These are phyloP conservation scores for Idaea dimidiata DNA, from an alignment of 2,888 invertebrate genomes.

Conservation along the genomic window DNA sequence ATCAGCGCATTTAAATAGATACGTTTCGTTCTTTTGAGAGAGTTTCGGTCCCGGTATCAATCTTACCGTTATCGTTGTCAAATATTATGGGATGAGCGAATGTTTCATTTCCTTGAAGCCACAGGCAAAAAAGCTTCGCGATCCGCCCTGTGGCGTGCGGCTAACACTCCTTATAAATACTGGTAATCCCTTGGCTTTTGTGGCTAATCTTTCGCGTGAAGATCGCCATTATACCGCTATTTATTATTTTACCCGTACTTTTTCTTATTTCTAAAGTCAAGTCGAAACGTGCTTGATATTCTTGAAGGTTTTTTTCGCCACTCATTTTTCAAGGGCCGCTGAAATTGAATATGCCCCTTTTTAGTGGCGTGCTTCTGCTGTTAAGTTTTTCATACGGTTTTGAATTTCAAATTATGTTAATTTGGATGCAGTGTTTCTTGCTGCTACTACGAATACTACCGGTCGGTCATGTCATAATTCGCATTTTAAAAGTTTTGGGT, in stretches of 20 bases:
- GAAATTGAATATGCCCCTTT: constrained; percentile 65
- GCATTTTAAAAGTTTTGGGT: constrained; percentile 36
- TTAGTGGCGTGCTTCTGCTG: constrained; percentile 56
- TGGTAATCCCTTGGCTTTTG: constrained; percentile 76
- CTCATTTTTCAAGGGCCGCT: constrained; percentile 45
- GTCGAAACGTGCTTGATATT: constrained; percentile 63
- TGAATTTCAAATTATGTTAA: constrained; percentile 69
- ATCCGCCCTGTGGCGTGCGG: constrained; percentile 62
- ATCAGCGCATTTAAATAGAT: background rate
- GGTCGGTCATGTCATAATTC: constrained; percentile 36
- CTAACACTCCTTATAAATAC: constrained; percentile 78
- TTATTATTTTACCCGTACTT: constrained; percentile 74
- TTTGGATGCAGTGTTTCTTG: constrained; percentile 49
- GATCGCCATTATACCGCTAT: constrained; percentile 77
- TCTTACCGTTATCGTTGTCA: constrained; percentile 26
- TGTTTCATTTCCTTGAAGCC: constrained; percentile 36
- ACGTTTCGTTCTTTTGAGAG: background rate
- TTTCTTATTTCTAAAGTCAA: constrained; percentile 70
- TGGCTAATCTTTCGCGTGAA: constrained; percentile 79
- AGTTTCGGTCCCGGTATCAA: constrained; percentile 18
- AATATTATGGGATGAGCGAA: constrained; percentile 32
- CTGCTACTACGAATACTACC: constrained; percentile 12
- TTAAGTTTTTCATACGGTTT: constrained; percentile 65
- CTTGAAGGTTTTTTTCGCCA: constrained; percentile 51
- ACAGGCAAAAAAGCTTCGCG: constrained; percentile 40